Conservation (phyloP, 2,113 vertebrate species). For the Camelus dromedarius region DNA sequence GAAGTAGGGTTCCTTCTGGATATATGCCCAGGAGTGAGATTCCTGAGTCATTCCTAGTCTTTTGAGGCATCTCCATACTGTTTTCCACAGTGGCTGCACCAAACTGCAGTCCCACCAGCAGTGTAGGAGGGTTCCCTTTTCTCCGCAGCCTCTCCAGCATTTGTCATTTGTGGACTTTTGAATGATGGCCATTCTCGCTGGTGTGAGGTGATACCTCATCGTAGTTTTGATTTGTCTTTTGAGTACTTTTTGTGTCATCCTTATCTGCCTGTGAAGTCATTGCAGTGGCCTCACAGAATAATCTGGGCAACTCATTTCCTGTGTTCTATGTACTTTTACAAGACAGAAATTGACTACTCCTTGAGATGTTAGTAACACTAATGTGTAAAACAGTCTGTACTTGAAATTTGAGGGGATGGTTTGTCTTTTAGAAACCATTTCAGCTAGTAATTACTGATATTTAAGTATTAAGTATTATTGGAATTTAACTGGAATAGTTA, state of each 20-base stretch:
- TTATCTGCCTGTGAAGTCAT: neutral
- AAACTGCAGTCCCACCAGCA: too few relatives aligned
- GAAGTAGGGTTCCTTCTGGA: too few relatives aligned
- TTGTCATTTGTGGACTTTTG: too few relatives aligned
- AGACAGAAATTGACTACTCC: neutral
- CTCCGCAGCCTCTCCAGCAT: too few relatives aligned
- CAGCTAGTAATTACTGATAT: neutral
- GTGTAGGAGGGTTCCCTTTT: too few relatives aligned
- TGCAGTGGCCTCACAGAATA: neutral
- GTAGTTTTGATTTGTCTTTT: too few relatives aligned
- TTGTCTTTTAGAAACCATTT: neutral
- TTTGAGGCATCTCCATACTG: too few relatives aligned
- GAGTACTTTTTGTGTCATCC: neutral
- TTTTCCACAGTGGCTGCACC: too few relatives aligned
- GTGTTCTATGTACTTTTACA: neutral
- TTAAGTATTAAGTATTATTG: neutral
- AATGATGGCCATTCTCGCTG: too few relatives aligned
- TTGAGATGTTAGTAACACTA: neutral
- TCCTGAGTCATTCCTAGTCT: too few relatives aligned
- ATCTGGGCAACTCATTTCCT: neutral
- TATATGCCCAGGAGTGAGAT: too few relatives aligned
- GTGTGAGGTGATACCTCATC: too few relatives aligned
- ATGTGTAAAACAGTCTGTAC: neutral
- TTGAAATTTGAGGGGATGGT: neutral
- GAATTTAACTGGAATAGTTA: neutral